Conservation (phyloP, 1,140 invertebrate species). For the Atta cephalotes region DNA sequence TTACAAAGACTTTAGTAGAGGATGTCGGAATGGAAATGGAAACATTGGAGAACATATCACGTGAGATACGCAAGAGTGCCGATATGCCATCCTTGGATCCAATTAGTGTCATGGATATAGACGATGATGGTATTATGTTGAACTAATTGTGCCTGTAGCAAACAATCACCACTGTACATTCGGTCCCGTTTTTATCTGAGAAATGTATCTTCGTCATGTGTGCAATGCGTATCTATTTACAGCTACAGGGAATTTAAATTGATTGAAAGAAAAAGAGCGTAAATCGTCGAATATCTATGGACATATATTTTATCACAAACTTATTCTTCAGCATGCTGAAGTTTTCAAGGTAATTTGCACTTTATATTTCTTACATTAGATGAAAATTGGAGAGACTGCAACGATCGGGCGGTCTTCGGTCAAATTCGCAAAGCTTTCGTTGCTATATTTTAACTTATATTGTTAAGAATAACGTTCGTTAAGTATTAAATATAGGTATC, state of each 20-base stretch:
- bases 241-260: neutral
- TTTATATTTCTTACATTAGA: neutral
- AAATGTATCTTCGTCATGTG: neutral
- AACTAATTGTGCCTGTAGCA: constrained; percentile 17
- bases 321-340: neutral
- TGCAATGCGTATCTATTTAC: constrained; percentile 9
- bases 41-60: constrained; percentile 73
- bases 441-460: constrained; percentile 11
- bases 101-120: constrained; percentile 33
- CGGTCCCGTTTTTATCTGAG: neutral
- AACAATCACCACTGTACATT: constrained; percentile 18
- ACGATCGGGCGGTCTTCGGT: neutral
- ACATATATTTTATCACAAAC: neutral
- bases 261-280: neutral
- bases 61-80: constrained; percentile 73
- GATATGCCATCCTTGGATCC: constrained; percentile 77
- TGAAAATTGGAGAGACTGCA: neutral
- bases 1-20: neutral
- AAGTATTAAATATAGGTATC: constrained; percentile 20
- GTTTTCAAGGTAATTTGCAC: neutral
- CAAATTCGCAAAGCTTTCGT: neutral
- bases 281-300: neutral
- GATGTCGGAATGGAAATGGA: constrained; percentile 57
- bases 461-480: neutral
- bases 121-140: constrained; percentile 19